Evolutionary conservation across 2,888 invertebrate genomes (phyloP).

Genomic region (Lochmaea crataegi): DNA sequence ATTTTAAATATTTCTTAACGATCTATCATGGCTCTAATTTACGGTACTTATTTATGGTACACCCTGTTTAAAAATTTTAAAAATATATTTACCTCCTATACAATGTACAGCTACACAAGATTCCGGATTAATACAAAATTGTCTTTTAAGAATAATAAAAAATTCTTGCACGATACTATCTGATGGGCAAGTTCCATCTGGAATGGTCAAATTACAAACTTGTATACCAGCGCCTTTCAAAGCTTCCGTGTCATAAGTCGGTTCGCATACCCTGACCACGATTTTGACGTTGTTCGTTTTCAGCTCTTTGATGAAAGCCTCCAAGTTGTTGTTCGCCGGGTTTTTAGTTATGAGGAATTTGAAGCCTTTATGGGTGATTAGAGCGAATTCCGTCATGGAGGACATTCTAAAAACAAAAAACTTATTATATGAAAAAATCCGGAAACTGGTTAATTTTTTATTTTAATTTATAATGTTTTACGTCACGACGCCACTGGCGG

Average conservation of each 20-base stretch:
- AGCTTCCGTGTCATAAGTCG: conserved; percentile 46
- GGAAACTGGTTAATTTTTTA: too few species aligned
- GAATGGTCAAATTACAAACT: conserved; percentile 48
- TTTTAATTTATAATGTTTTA: too few species aligned
- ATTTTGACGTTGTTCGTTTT: conserved; percentile 47
- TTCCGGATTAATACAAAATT: conserved; percentile 44
- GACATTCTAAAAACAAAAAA: conserved; percentile 25
- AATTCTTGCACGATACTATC: conserved; percentile 46
- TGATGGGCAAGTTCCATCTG: conserved; percentile 49
- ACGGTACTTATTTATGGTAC: too few species aligned
- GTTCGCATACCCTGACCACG: conserved; percentile 51
- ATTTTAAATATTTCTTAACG: too few species aligned
- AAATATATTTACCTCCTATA: conserved; percentile 40
- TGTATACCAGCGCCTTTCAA: conserved; percentile 48
- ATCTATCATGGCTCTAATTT: too few species aligned
- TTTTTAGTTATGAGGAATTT: conserved; percentile 51
- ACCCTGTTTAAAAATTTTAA: not conserved
- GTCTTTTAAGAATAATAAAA: conserved; percentile 47
- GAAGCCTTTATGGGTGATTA: conserved; percentile 47
- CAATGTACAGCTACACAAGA: conserved; percentile 51
- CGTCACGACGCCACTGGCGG: too few species aligned
- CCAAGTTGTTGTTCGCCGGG: conserved; percentile 46
- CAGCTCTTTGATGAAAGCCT: conserved; percentile 49
- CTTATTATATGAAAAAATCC: too few species aligned
- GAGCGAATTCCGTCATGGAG: conserved; percentile 42